Conservation (phyloP, 2,113 vertebrate genomes). For the Suricata suricatta region DNA sequence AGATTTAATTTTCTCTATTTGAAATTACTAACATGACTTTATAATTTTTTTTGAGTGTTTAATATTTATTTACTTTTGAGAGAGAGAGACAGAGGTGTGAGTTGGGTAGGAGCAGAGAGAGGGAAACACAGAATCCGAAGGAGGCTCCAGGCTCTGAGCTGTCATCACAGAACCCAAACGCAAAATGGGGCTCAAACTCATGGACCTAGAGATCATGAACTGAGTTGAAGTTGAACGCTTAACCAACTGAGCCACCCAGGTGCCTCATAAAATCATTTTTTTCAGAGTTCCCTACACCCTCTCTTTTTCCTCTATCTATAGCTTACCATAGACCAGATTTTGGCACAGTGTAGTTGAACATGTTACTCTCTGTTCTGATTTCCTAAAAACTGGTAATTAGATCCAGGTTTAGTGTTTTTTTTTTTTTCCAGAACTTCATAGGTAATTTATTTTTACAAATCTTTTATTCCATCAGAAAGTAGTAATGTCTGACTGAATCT, state of each 20-base stretch:
- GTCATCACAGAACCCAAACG: too few relatives aligned
- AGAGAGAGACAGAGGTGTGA: too few relatives aligned
- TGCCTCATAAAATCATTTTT: too few relatives aligned
- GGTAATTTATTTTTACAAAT: background rate
- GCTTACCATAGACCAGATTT: background rate
- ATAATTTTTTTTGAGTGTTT: background rate
- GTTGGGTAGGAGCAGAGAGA: too few relatives aligned
- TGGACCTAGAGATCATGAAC: too few relatives aligned
- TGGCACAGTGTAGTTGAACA: background rate
- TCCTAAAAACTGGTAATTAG: background rate
- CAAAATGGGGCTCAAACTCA: too few relatives aligned
- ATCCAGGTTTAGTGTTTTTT: background rate
- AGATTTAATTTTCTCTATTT: background rate
- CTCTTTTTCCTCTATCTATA: background rate
- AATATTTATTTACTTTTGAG: too few relatives aligned
- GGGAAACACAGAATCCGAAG: too few relatives aligned
- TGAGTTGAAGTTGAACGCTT: too few relatives aligned
- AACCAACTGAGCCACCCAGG: too few relatives aligned
- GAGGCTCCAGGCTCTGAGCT: too few relatives aligned
- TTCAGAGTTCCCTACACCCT: background rate
- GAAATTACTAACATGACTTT: background rate
- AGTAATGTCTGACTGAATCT: background rate
- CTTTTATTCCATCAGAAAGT: background rate
- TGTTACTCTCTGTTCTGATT: background rate
- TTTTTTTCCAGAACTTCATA: background rate